A percentile compares a stretch with the other conserved stretches of the same genome.
phyloP scores from a whole-genome alignment of 1,140 invertebrate genomes.

The Scaptomyza graminum region DNA sequence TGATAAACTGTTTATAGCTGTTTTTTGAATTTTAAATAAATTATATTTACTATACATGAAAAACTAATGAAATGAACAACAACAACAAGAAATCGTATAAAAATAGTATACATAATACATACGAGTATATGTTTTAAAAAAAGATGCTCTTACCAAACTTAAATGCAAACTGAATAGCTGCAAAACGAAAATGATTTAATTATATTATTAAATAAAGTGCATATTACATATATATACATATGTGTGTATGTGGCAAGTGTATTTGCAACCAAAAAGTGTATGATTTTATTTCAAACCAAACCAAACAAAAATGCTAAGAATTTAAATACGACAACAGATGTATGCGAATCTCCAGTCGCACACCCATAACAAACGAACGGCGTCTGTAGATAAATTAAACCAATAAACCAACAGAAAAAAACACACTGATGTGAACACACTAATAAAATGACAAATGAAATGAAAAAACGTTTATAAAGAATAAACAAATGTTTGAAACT shows the following conservation, averaged over 20 bases:
- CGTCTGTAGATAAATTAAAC: conserved; percentile 55
- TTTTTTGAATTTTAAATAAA: conserved; percentile 80
- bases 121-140: conserved; percentile 74
- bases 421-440: conserved; percentile 51
- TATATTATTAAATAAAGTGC: conserved; percentile 72
- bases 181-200: conserved; percentile 49
- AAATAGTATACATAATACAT: conserved; percentile 48
- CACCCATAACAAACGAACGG: conserved; percentile 21
- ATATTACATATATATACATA: conserved; percentile 55
- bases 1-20: conserved; percentile 79
- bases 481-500: conserved; percentile 81
- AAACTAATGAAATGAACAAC: conserved; percentile 44
- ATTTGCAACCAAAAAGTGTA: conserved; percentile 66
- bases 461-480: conserved; percentile 76
- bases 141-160: conserved; percentile 56
- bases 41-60: conserved; percentile 78
- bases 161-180: conserved; percentile 50
- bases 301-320: conserved; percentile 39
- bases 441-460: conserved; percentile 68
- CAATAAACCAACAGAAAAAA: conserved; percentile 5
- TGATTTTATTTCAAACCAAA: conserved; percentile 68
- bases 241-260: conserved; percentile 61
- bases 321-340: conserved; percentile 47
- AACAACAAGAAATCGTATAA: conserved; percentile 50
- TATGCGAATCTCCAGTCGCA: conserved; percentile 24